phyloP scores from a whole-genome alignment of 2,113 vertebrate genomes.

The Vanacampus margaritifer region DNA sequence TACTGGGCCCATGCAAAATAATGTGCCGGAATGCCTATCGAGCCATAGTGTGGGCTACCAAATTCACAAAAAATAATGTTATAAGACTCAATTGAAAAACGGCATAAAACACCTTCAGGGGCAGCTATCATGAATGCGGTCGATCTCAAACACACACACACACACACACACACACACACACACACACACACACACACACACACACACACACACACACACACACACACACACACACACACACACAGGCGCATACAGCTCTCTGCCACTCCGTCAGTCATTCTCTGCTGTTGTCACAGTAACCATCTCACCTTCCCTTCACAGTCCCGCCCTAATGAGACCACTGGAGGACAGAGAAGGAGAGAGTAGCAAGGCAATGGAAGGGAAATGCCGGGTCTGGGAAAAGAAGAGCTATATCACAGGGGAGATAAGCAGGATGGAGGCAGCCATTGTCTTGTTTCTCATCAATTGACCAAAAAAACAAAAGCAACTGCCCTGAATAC shows the following conservation, averaged over 20 bases:
- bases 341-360: slow-evolving; percentile 45
- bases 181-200: too few relatives aligned
- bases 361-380: slow-evolving; percentile 42
- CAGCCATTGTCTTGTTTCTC: slow-evolving; percentile 58
- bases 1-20: too few relatives aligned
- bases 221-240: slow-evolving; percentile 11
- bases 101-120: slow-evolving; percentile 12
- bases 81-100: slow-evolving; percentile 5
- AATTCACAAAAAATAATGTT: too few relatives aligned
- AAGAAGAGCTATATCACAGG: slow-evolving; percentile 55
- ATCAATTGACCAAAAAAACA: slow-evolving; percentile 43
- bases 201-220: slow-evolving; percentile 16
- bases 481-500: slow-evolving; percentile 44
- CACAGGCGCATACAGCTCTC: slow-evolving; percentile 23
- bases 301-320: slow-evolving; percentile 73
- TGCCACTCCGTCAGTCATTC: slow-evolving; percentile 55
- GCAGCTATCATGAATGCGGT: slow-evolving; percentile 15
- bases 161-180: too few relatives aligned
- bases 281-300: slow-evolving; percentile 77
- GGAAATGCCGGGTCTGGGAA: slow-evolving; percentile 47
- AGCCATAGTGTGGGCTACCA: too few relatives aligned
- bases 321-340: slow-evolving; percentile 73
- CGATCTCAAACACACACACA: slow-evolving; percentile 14
- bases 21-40: too few relatives aligned
- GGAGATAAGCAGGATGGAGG: slow-evolving; percentile 46